Evolutionary conservation across 2,797 vertebrate species (phyloP).

Genomic region (Cryptoblepharus egeriae): DNA sequence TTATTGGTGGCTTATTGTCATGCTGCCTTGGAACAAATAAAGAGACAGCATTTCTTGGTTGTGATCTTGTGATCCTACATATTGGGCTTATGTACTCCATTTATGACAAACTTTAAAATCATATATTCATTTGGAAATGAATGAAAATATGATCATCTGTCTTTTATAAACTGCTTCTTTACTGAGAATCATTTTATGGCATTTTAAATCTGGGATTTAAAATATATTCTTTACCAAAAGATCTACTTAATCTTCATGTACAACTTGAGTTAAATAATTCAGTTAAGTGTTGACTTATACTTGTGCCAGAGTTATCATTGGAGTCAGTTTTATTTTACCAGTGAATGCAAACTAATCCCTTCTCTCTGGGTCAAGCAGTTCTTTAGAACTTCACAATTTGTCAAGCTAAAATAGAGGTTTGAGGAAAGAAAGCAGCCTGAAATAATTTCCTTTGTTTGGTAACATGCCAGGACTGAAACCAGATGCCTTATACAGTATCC

Average conservation of each 20-base stretch:
- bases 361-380: not conserved
- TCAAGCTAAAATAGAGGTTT: not conserved
- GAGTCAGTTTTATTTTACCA: not conserved
- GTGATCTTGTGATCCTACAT: not conserved
- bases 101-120: not conserved
- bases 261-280: not conserved
- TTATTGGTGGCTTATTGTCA: not conserved
- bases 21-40: too few species aligned
- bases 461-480: not conserved
- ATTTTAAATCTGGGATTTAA: not conserved
- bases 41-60: not conserved
- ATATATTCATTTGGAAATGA: not conserved
- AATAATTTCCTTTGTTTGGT: not conserved
- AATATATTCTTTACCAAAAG: not conserved
- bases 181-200: too few species aligned
- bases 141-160: not conserved
- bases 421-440: not conserved
- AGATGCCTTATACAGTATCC: not conserved
- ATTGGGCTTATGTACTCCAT: not conserved
- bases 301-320: not conserved
- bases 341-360: not conserved
- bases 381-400: not conserved
- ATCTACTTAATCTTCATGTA: not conserved
- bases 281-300: not conserved
- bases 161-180: not conserved